phyloP scores from a whole-genome alignment of 2,797 vertebrate species.

The Squalus acanthias region DNA sequence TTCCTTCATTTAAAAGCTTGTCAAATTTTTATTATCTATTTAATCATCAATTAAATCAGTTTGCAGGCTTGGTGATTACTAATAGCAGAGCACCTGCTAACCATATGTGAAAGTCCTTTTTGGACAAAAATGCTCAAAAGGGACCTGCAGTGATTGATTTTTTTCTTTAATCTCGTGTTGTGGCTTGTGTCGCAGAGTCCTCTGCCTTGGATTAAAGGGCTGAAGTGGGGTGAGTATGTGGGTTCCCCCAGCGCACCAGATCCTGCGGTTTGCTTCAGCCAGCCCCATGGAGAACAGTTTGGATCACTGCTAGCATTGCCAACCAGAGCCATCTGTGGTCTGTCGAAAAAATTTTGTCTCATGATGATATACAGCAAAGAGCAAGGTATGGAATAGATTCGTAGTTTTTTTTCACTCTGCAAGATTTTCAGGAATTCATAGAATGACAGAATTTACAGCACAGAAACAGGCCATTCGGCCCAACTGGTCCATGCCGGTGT shows the following conservation, averaged over 20 bases:
- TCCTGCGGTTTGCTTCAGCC: slow-evolving; percentile 94
- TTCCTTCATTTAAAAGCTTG: background rate
- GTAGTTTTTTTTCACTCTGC: background rate
- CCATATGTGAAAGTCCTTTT: background rate
- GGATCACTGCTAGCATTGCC: slow-evolving; percentile 88
- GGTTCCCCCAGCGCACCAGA: slow-evolving; percentile 89
- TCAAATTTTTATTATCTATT: background rate
- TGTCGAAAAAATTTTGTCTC: slow-evolving; percentile 91
- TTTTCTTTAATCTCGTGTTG: background rate
- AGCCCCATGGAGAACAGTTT: slow-evolving; percentile 87
- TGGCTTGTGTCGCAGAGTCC: slow-evolving; percentile 70
- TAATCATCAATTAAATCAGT: background rate
- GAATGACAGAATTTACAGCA: background rate
- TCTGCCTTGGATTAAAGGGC: slow-evolving; percentile 88
- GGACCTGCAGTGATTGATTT: background rate
- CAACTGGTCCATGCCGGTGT: background rate
- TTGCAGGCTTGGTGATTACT: background rate
- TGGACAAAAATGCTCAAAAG: background rate
- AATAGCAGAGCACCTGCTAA: background rate
- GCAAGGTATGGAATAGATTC: slow-evolving; percentile 68
- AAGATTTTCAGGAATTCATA: background rate
- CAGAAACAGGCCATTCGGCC: background rate
- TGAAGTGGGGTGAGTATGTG: slow-evolving; percentile 97
- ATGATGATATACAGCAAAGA: slow-evolving; percentile 99
- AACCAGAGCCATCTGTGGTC: slow-evolving; percentile 87